A percentile compares a stretch with the other conserved stretches of the same genome.
These are phyloP conservation scores for Acronicta leporina DNA, from an alignment of 2,888 invertebrate genomes.

Conservation along the genomic window DNA sequence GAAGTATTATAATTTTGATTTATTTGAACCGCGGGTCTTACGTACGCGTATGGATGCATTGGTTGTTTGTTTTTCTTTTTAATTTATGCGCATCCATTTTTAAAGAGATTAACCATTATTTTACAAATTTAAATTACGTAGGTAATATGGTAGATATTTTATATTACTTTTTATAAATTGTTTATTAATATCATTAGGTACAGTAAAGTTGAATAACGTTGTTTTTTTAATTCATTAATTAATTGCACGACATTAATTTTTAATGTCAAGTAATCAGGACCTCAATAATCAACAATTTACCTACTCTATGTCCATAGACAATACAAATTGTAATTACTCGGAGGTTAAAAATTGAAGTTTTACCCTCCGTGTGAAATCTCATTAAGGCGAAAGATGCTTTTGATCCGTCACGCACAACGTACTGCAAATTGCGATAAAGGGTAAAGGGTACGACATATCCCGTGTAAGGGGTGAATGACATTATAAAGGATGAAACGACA, in stretches of 20 bases:
- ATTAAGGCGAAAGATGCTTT: conserved; percentile 53
- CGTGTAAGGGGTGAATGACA: conserved; percentile 64
- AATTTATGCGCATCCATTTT: too few relatives aligned
- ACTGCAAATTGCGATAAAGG: conserved; percentile 54
- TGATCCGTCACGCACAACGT: conserved; percentile 59
- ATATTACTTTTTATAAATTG: too few relatives aligned
- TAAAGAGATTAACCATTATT: too few relatives aligned
- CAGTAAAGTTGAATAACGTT: too few relatives aligned
- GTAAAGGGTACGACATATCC: conserved; percentile 55
- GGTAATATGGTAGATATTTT: too few relatives aligned
- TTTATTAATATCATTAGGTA: too few relatives aligned
- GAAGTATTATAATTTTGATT: too few relatives aligned
- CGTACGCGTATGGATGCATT: too few relatives aligned
- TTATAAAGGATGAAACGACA: conserved; percentile 65
- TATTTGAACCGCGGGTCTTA: too few relatives aligned
- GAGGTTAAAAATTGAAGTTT: conserved; percentile 28
- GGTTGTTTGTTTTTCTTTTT: too few relatives aligned
- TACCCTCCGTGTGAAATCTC: conserved; percentile 43
- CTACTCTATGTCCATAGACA: background rate
- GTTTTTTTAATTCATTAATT: too few relatives aligned
- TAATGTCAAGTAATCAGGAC: conserved; percentile 5
- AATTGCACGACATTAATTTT: background rate
- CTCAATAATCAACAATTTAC: conserved; percentile 15
- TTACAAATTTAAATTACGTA: too few relatives aligned
- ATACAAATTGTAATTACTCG: conserved; percentile 32